Base-by-base conservation (phyloP, 2,113 vertebrate genomes). In the Antigone vipio region DNA sequence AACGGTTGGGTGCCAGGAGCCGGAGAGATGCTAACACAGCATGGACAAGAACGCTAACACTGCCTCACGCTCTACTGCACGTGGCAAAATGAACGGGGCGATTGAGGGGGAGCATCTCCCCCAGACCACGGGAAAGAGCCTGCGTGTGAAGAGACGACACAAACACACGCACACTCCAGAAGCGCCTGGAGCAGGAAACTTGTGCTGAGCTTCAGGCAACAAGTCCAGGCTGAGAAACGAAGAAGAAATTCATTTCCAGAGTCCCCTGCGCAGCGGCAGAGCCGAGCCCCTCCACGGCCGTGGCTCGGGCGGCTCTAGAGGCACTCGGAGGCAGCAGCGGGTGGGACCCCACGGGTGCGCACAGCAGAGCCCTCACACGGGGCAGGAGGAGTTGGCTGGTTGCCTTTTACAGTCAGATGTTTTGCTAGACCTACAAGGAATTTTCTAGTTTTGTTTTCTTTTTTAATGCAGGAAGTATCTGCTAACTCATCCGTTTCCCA, bases 211-310 rank as follows among this genome's bases (percentile, higher is more conserved):
- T 75, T 34, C 91, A 64, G 74, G 60, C 62, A 75, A 8, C 16
- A n/a, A 60, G 34, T 44, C 53, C 80, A 73, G 53, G 92, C 60
- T 78, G 53, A 52, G 64, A 72, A 83, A 67, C 0, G 8, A 88
- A 44, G 72, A 52, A 38, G 12, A 52, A 76, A 72, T 38, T 53
- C 52, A 44, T 17, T 23, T 75, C 34, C 21, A 15, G 66, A 67
- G 64, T 29, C 30, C 26, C 22, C 44, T 18, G 11, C 0, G 6
- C 74, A 66, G 62, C 56, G 20, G 15, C 52, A 0, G 38, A 30
- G 34, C 4, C 1, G 2, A 78, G 52, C 26, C 45, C 15, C 6
- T 7, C 13, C 20, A 1, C 0, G 4, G 38, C 56, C 1, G 1
- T 5, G 60, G 44, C 72, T 77, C 6, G 2, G 68, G 34, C 2